These are phyloP conservation scores for Canis aureus DNA, from an alignment of 2,113 vertebrate species.

Conservation along the genomic window DNA sequence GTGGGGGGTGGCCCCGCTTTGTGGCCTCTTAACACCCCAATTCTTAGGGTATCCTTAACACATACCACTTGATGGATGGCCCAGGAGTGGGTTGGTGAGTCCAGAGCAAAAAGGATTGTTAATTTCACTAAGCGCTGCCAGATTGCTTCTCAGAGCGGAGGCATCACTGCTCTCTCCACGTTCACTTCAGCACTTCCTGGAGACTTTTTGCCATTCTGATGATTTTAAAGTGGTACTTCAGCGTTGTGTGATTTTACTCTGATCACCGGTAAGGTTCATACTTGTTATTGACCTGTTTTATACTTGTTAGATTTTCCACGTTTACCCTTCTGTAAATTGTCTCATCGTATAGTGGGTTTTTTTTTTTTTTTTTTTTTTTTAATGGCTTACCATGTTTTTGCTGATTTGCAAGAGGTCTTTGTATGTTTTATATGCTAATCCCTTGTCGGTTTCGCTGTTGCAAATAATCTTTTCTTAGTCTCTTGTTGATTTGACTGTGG, in stretches of 20 bases:
- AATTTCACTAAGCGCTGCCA: background rate
- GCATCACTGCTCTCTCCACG: background rate
- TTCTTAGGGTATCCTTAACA: background rate
- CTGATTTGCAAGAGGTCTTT: background rate
- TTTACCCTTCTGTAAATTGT: background rate
- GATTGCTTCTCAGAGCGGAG: background rate
- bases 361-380: background rate
- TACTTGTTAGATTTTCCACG: background rate
- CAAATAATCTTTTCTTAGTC: background rate
- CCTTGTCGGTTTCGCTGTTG: background rate
- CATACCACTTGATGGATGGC: rapidly evolving
- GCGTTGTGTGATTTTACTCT: background rate
- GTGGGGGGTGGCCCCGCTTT: rapidly evolving
- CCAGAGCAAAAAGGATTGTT: background rate
- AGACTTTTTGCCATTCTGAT: background rate
- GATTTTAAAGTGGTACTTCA: conserved; percentile 48
- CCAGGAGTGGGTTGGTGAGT: background rate
- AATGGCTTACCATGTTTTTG: background rate
- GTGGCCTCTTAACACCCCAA: background rate
- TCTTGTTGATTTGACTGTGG: background rate
- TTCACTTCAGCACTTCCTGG: background rate
- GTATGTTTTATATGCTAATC: background rate
- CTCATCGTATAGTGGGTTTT: background rate
- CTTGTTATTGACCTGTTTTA: conserved; percentile 1
- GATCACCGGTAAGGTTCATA: background rate